Evolutionary conservation across 2,113 vertebrate genomes (phyloP).

Genomic region (Callopanchax toddi): DNA sequence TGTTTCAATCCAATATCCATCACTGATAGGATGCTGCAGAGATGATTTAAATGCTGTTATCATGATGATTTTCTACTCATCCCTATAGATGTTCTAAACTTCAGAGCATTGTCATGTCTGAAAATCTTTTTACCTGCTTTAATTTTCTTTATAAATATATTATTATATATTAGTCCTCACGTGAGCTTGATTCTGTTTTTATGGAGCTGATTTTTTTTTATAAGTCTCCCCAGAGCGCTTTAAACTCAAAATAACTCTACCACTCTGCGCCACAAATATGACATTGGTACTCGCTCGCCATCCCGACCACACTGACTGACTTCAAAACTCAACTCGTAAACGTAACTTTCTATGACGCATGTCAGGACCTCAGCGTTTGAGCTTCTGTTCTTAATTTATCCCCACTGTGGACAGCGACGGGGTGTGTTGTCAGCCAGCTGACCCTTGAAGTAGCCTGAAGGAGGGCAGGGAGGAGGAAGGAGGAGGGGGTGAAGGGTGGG

Average conservation of each 20-base stretch:
- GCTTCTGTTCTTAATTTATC: slow-evolving; percentile 55
- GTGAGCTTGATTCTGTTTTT: neutral
- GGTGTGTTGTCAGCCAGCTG: slow-evolving; percentile 71
- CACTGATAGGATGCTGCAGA: slow-evolving; percentile 50
- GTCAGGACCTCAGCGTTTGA: slow-evolving; percentile 11
- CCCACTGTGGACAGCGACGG: slow-evolving; percentile 58
- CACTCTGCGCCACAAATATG: slow-evolving; percentile 10
- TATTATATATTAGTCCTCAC: slow-evolving; percentile 11
- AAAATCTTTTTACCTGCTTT: neutral
- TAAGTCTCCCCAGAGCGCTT: neutral
- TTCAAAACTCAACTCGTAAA: slow-evolving; percentile 44
- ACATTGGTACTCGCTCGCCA: slow-evolving; percentile 19
- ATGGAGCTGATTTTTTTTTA: neutral
- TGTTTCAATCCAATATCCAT: slow-evolving; percentile 69
- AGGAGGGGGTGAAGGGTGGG: slow-evolving; percentile 54
- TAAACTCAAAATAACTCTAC: slow-evolving; percentile 19
- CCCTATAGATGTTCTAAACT: neutral
- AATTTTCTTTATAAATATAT: slow-evolving; percentile 7
- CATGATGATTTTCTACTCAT: slow-evolving; percentile 15
- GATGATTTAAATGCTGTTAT: slow-evolving; percentile 38
- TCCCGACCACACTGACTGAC: slow-evolving; percentile 48
- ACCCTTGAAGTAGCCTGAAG: slow-evolving; percentile 78
- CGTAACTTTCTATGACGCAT: slow-evolving; percentile 44
- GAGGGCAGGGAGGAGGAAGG: slow-evolving; percentile 53
- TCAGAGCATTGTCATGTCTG: too few species aligned